These are phyloP conservation scores for Halesus radiatus DNA, from an alignment of 1,140 invertebrate species.

Conservation along the genomic window DNA sequence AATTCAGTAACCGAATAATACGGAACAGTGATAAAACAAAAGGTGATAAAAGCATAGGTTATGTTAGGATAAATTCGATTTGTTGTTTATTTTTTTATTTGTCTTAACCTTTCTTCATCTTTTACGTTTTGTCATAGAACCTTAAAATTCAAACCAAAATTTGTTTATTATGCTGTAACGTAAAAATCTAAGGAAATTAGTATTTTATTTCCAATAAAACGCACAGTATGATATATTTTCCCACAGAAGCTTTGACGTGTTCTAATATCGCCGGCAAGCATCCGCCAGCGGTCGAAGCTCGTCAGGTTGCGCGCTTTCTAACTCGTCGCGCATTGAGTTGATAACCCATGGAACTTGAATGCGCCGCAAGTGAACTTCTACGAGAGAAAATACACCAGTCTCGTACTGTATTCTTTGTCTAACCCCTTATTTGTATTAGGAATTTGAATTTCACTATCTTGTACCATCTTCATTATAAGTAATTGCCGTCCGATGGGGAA, in stretches of 20 bases:
- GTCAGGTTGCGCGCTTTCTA: constrained; percentile 38
- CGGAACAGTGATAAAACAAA: too few relatives aligned
- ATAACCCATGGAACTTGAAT: constrained; percentile 26
- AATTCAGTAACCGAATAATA: too few relatives aligned
- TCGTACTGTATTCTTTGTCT: constrained; percentile 21
- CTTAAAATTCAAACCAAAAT: too few relatives aligned
- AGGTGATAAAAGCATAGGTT: too few relatives aligned
- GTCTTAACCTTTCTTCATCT: too few relatives aligned
- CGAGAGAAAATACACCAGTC: constrained; percentile 35
- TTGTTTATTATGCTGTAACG: too few relatives aligned
- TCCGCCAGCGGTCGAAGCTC: constrained; percentile 1
- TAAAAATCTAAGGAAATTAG: too few relatives aligned
- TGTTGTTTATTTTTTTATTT: too few relatives aligned
- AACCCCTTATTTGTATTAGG: constrained; percentile 25
- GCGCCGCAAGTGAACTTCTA: constrained; percentile 18
- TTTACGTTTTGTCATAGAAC: too few relatives aligned
- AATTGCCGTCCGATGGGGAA: not conserved
- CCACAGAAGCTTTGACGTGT: constrained; percentile 8
- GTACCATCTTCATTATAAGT: constrained; percentile 9
- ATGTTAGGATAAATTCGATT: too few relatives aligned
- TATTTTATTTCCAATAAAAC: too few relatives aligned
- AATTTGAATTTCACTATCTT: constrained; percentile 17
- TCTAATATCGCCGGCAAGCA: not conserved
- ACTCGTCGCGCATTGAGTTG: constrained; percentile 10
- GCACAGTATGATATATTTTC: not conserved